phyloP scores from a whole-genome alignment of 2,113 vertebrate species.

The Sakesphorus luctuosus region DNA sequence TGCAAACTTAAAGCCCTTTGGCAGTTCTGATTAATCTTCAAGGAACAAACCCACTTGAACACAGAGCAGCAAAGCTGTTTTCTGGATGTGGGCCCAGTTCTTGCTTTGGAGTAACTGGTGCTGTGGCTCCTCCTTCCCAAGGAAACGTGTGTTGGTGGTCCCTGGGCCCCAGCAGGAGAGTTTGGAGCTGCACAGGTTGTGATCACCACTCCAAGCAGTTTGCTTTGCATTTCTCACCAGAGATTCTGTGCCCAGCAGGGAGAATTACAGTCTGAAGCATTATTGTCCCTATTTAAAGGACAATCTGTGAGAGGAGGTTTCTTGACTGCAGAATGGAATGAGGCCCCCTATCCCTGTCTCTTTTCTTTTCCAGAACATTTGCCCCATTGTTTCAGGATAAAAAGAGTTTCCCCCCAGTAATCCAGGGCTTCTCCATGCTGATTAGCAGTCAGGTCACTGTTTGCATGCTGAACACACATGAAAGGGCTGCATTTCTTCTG shows the following conservation, averaged over 20 bases:
- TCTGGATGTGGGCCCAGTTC: not conserved
- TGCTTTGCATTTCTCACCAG: not conserved
- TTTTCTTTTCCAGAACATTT: conserved; percentile 51
- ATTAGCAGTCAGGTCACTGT: conserved; percentile 41
- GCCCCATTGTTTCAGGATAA: conserved; percentile 40
- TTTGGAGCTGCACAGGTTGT: not conserved
- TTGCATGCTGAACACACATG: conserved; percentile 7
- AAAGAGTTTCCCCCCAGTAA: conserved; percentile 16
- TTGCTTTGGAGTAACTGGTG: not conserved
- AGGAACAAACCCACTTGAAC: not conserved
- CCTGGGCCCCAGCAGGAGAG: not conserved
- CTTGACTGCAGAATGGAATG: conserved; percentile 12
- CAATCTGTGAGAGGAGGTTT: not conserved
- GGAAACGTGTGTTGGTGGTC: not conserved
- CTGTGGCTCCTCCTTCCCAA: not conserved
- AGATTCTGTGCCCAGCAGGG: not conserved
- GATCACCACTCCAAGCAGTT: not conserved
- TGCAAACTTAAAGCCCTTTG: conserved; percentile 33
- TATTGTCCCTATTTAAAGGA: not conserved
- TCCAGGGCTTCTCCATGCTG: not conserved
- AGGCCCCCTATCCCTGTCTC: not conserved
- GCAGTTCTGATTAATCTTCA: conserved; percentile 42
- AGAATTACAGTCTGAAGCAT: not conserved
- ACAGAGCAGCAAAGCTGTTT: not conserved
- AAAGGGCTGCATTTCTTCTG: conserved; percentile 23